Evolutionary conservation across 2,888 invertebrate species (phyloP).

Genomic region (Empis stercorea): DNA sequence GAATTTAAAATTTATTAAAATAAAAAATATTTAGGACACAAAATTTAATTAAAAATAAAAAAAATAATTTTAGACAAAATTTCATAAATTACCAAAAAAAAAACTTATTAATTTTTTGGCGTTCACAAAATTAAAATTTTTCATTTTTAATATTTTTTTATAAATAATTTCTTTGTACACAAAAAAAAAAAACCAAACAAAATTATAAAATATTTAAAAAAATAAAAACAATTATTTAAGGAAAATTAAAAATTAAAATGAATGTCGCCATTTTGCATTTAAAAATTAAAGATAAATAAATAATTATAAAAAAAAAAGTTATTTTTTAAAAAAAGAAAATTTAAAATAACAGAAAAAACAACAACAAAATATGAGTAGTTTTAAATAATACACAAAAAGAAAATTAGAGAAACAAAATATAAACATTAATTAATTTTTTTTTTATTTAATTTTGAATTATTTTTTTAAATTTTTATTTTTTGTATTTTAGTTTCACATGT

Average conservation of each 20-base stretch:
- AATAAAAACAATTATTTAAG: background rate
- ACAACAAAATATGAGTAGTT: no score
- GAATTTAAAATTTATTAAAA: background rate
- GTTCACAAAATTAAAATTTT: no score
- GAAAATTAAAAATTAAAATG: background rate
- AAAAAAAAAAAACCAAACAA: background rate
- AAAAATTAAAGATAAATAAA: background rate
- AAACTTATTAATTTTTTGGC: no score
- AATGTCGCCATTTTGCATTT: conserved; percentile 3
- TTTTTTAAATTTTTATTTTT: background rate
- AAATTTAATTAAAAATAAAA: background rate
- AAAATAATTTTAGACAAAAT: background rate
- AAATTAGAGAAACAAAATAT: background rate
- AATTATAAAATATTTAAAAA: background rate
- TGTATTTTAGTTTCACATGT: background rate
- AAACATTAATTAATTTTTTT: background rate
- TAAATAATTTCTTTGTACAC: conserved; percentile 1
- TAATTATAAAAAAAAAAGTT: background rate
- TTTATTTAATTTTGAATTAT: background rate
- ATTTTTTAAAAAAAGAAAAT: background rate
- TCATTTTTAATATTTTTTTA: no score
- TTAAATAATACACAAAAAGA: background rate
- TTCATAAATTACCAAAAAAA: no score
- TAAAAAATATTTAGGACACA: background rate
- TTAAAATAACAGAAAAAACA: background rate